Evolutionary conservation across 2,888 invertebrate species (phyloP), one percentile per base, ranked within the genome.

Genomic region (Parapristionchus giblindavisi): DNA sequence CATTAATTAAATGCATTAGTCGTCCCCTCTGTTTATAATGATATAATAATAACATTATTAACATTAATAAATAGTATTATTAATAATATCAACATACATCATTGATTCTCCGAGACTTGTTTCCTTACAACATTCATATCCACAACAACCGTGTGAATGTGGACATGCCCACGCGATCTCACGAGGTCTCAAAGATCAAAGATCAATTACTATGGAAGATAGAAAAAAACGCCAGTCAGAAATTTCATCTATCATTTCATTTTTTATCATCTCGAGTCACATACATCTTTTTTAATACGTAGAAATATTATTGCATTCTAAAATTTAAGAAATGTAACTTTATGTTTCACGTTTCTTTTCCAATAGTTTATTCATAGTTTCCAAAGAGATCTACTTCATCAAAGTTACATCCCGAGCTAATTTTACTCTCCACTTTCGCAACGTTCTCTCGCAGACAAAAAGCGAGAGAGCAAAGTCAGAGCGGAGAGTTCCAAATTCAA

Each of bases 101-200:
- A 73, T 73, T 8, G 54, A 52, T 52, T 73, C 48, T 14, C 60
- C 60, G 24, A 61, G 17, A 5, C 60, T 73, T 48, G 60, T 24
- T 34, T 73, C 60, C 43, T 73, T 34, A 51, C 73, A 73, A 40
- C 73, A 73, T 32, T 73, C 73, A 51, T 73, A 73, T 8, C 73
- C 73, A 61, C 73, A 73, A 36, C 73, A 73, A 21, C 73, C 73
- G 32, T 73, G 43, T 14, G 60, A 60, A 0, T 40, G 36, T 4
- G 73, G 73, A 24, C 73, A 73, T 24, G 34, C 8, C 73, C 73
- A 73, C n/a, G 73, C 60, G 43, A 73, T 60, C 27, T 73, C 73
- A 2, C 73, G 73, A 1, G 73, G 73, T 29, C 73, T 73, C 34
- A 38, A 71, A 2, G 29, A 38, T 36, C 54, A 70, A 6, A 6